Evolutionary conservation across 2,888 invertebrate genomes (phyloP), one percentile per base, ranked within the genome.

Genomic region (Caenorhabditis sulstoni): DNA sequence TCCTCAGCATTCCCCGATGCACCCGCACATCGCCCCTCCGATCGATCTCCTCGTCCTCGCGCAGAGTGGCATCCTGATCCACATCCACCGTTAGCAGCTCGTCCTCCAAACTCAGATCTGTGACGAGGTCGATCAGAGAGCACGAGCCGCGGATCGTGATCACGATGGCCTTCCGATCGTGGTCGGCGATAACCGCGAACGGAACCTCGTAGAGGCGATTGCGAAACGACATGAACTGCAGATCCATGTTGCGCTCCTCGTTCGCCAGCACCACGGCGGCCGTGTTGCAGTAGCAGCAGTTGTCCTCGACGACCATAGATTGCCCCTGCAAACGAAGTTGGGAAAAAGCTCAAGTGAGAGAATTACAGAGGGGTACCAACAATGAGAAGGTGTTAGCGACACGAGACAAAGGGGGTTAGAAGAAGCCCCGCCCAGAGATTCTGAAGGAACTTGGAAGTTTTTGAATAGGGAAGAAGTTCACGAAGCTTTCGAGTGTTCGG

Each of bases 201-300:
- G 96, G 96, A 86, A 95, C 92, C 93, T 95, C 94, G 91, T 94
- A 95, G 41, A 95, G 93, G 61, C 94, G 93, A 91, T 96, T 96
- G 90, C 94, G 93, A 91, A 95, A 96, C 7, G 95, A 95, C 37
- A 95, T 94, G 90, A 94, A 95, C 74, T 95, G 92, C 86, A 96
- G 94, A 91, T 96, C 95, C 84, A 94, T 94, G 53, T 94, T 93
- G 0, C 93, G 91, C 11, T 95, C 91, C 83, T 93, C 93, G 1
- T 95, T 94, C 16, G 94, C 93, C 89, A 94, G 93, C 90, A 94
- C 94, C 76, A 96, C 94, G 14, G 95, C 95, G 5, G 95, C 94
- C 73, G 95, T 93, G 91, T 95, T 94, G 91, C 96, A 96, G 87
- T 94, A 92, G 90, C 96, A 96, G 91, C 95, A 95, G 91, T 96